A percentile compares a stretch with the other conserved stretches of the same genome.
Evolutionary conservation across 2,113 vertebrate genomes (phyloP).

Genomic region (Rutilus rutilus): DNA sequence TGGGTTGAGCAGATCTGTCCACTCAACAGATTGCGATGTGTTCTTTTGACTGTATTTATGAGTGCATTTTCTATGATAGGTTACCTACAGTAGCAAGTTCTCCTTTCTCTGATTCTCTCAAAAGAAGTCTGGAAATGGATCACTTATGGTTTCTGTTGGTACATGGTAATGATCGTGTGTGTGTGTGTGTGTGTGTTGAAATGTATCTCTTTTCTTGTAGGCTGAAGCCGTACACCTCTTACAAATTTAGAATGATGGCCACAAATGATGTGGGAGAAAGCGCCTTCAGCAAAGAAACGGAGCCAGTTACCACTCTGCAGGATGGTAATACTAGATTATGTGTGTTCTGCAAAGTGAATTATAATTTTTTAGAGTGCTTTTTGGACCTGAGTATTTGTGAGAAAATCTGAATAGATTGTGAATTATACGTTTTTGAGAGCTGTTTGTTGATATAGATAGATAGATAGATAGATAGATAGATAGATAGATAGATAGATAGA

Average conservation of each 20-base stretch:
- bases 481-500: neutral
- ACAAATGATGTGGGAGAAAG: conserved; percentile 96
- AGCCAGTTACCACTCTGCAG: conserved; percentile 91
- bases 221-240: conserved; percentile 91
- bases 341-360: conserved; percentile 43
- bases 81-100: neutral
- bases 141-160: neutral
- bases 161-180: neutral
- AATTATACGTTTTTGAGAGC: neutral
- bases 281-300: conserved; percentile 85
- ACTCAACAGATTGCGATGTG: neutral
- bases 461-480: neutral
- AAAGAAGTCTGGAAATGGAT: neutral
- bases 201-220: conserved; percentile 66
- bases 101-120: neutral
- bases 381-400: conserved; percentile 9
- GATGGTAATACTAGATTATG: conserved; percentile 82
- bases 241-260: conserved; percentile 90
- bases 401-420: neutral
- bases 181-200: neutral
- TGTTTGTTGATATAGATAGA: neutral
- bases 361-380: conserved; percentile 18
- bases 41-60: neutral
- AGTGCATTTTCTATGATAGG: conserved; percentile 1
- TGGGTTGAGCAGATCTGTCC: neutral